Conservation (phyloP, 2,113 vertebrate species). For the Hiodon tergisus region DNA sequence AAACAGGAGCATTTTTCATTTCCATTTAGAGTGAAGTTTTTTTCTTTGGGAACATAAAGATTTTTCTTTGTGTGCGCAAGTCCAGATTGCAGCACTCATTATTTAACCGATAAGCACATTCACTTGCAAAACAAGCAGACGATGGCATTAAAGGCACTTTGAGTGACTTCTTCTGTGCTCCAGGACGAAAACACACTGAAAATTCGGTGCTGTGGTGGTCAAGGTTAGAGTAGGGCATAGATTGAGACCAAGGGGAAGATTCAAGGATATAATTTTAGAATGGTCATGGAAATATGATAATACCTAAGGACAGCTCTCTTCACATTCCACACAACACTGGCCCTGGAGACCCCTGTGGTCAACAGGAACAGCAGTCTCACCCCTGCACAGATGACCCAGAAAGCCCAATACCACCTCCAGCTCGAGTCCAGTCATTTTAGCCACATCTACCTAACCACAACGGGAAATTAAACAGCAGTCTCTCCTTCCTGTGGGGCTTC, state of each 20-base stretch:
- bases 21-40: neutral
- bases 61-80: slow-evolving; percentile 20
- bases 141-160: slow-evolving; percentile 23
- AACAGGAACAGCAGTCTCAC: neutral
- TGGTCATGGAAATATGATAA: neutral
- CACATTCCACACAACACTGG: neutral
- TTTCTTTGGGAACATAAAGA: slow-evolving; percentile 13
- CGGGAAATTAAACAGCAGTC: neutral
- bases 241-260: neutral
- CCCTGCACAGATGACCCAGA: neutral
- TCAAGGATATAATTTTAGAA: neutral
- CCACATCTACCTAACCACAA: neutral
- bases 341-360: neutral
- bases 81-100: slow-evolving; percentile 26
- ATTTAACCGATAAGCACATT: slow-evolving; percentile 29
- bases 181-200: slow-evolving; percentile 17
- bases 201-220: slow-evolving; percentile 25
- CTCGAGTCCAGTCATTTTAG: neutral
- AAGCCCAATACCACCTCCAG: neutral
- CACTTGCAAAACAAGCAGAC: slow-evolving; percentile 29
- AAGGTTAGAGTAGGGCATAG: neutral
- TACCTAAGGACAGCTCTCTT: neutral
- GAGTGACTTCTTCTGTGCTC: slow-evolving; percentile 15
- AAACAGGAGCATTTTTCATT: neutral
- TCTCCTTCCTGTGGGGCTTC: neutral